Evolutionary conservation across 2,113 vertebrate genomes (phyloP).

Genomic region (Sceloporus tristichus): DNA sequence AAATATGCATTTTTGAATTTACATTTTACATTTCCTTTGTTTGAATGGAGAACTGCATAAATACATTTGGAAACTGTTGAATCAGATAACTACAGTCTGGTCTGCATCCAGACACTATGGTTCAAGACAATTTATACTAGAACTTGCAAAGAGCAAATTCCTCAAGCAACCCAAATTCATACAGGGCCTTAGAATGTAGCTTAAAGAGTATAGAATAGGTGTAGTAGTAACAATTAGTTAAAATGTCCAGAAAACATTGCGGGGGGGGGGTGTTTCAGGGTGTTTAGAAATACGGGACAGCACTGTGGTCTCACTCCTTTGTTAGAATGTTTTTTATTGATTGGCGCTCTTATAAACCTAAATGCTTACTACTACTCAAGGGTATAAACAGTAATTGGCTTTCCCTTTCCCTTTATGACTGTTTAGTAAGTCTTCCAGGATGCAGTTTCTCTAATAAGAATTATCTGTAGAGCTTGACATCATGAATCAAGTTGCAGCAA

Average conservation of each 20-base stretch:
- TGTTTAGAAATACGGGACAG: neutral
- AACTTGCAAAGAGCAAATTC: neutral
- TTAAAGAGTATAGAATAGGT: neutral
- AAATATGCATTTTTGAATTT: neutral
- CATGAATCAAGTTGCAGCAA: conserved; percentile 31
- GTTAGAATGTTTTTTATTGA: neutral
- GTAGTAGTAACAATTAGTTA: neutral
- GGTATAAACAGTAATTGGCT: neutral
- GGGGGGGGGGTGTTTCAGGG: neutral
- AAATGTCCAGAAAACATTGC: neutral
- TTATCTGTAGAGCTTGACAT: conserved; percentile 27
- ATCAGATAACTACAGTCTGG: neutral
- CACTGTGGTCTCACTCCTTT: neutral
- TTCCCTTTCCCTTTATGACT: neutral
- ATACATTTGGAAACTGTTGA: neutral
- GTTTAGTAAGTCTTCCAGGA: neutral
- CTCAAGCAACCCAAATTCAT: neutral
- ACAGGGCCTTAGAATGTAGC: neutral
- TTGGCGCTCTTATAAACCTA: neutral
- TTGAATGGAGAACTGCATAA: neutral
- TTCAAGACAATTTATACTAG: neutral
- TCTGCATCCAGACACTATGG: neutral
- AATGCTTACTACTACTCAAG: neutral
- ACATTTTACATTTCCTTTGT: neutral
- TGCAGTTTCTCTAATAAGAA: neutral